Evolutionary conservation across 1,140 invertebrate genomes (phyloP).

Genomic region (Drosophila nannoptera): DNA sequence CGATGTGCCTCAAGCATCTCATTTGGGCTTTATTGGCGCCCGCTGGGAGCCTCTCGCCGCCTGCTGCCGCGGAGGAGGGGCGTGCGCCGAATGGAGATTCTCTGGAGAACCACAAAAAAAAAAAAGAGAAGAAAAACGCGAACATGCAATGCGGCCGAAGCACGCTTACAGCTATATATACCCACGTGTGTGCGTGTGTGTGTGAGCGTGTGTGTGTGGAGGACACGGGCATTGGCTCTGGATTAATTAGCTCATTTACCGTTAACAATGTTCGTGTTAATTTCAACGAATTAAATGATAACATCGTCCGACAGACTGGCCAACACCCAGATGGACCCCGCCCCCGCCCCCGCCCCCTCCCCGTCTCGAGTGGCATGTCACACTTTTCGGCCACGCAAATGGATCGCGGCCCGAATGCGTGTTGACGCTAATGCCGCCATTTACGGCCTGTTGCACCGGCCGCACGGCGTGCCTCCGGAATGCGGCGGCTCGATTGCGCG

Average conservation of each 20-base stretch:
- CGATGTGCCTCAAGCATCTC: conserved; percentile 66
- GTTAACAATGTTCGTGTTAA: conserved; percentile 79
- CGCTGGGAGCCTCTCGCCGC: conserved; percentile 33
- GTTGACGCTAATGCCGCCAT: conserved; percentile 69
- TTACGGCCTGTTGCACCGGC: conserved; percentile 55
- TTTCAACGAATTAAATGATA: conserved; percentile 79
- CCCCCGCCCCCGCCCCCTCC: not conserved
- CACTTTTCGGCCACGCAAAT: conserved; percentile 53
- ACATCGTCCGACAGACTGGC: conserved; percentile 45
- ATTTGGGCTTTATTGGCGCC: conserved; percentile 62
- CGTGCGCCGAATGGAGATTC: conserved; percentile 46
- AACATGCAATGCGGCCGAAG: conserved; percentile 33
- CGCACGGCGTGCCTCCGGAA: not conserved
- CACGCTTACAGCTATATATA: not conserved
- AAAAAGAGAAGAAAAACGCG: conserved; percentile 37
- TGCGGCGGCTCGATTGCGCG: conserved; percentile 35
- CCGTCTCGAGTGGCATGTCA: conserved; percentile 34
- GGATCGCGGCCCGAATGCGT: conserved; percentile 54
- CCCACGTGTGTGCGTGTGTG: not conserved
- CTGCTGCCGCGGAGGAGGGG: conserved; percentile 21
- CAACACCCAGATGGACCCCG: not conserved
- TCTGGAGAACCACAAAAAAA: conserved; percentile 68
- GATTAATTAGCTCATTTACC: conserved; percentile 79
- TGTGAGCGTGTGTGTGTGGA: conserved; percentile 10
- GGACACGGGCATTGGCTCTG: conserved; percentile 46